phyloP scores from a whole-genome alignment of 1,140 invertebrate genomes.

The Bombus sibiricus region DNA sequence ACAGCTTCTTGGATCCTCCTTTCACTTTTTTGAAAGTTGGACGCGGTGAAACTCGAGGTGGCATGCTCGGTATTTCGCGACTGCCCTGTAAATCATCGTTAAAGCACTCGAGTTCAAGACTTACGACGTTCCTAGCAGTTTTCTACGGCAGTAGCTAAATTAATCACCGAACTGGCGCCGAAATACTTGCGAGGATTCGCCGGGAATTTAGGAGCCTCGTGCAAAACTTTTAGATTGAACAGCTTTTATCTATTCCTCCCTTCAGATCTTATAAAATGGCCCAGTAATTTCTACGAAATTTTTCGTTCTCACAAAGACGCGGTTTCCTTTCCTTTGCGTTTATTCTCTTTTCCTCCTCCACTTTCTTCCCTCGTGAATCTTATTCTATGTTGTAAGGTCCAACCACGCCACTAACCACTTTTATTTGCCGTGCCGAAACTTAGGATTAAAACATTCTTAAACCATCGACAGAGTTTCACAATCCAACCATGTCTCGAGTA shows the following conservation, averaged over 20 bases:
- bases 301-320: not conserved
- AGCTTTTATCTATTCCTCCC: conserved; percentile 39
- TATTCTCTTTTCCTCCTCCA: conserved; percentile 1
- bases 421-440: conserved; percentile 53
- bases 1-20: not conserved
- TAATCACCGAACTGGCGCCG: conserved; percentile 45
- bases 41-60: not conserved
- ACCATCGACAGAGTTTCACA: conserved; percentile 54
- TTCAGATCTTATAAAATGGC: conserved; percentile 13
- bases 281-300: conserved; percentile 30
- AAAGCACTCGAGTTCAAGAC: conserved; percentile 38
- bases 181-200: conserved; percentile 32
- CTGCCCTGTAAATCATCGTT: conserved; percentile 45
- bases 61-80: conserved; percentile 29
- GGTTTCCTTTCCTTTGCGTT: not conserved
- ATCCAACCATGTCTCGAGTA: conserved; percentile 52
- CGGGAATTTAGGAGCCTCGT: not conserved
- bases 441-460: conserved; percentile 66
- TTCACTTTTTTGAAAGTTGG: not conserved
- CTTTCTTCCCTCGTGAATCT: no score
- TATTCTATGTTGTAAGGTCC: no score
- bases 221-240: conserved; percentile 41
- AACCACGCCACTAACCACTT: not conserved
- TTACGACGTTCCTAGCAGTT: conserved; percentile 28
- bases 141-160: conserved; percentile 21